Base-by-base conservation (phyloP, 2,797 vertebrate species). In the Cyprinella venusta region DNA sequence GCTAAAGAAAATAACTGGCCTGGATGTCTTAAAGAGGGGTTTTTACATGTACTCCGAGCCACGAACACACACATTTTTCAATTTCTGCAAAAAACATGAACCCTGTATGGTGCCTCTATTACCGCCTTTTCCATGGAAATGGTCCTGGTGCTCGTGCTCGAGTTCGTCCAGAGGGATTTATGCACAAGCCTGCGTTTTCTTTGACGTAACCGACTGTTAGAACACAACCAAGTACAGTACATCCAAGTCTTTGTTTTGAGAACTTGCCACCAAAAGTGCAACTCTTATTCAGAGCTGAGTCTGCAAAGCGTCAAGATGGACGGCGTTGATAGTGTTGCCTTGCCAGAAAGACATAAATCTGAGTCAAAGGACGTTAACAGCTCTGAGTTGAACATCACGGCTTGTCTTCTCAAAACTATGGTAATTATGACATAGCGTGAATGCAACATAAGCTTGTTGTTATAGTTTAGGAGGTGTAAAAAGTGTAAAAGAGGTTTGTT, bases 71-170 rank as follows among this genome's bases (percentile, higher is more conserved):
- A 74, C 15, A 68, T 69, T 56, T 24, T 26, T n/a, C 40, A 67
- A 3, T 6, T 36, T 76, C 64, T 59, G 81, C 64, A 76, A 82
- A 75, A 75, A 81, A 64, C 33, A 82, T 13, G 4, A 68, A 45
- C 42, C 16, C 36, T 67, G 61, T 30, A 48, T 18, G 6, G 19
- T 76, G 19, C 18, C 7, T 78, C 9, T 45, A 18, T 45, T 30
- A 18, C n/a, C 24, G 24, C 18, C 24, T 64, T 30, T 42, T 48
- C 24, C 40, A 65, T 50, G 59, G 42, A 64, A 48, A 64, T 48
- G 61, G 10, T 64, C 40, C 69, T 74, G 40, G 13, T 74, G 80
- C 15, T 4, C 13, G 8, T 42, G 52, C 69, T 3, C 38, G 69
- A 64, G 12, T 24, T 63, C 2, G 9, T 10, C 59, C 9, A 77